These are phyloP conservation scores for Crocuta crocuta DNA, from an alignment of 2,113 vertebrate species.

Conservation along the genomic window DNA sequence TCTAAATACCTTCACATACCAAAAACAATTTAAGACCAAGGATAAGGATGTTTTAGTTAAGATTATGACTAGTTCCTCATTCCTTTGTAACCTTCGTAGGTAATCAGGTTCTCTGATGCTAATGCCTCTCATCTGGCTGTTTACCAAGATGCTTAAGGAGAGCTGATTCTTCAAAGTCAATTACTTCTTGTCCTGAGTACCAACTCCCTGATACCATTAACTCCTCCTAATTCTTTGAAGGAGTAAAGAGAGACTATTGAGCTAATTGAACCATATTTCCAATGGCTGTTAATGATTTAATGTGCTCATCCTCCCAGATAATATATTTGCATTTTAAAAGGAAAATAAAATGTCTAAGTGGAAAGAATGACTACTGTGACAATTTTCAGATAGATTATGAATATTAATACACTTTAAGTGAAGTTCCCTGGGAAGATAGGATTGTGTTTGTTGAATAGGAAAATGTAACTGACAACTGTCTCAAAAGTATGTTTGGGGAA, in stretches of 20 bases:
- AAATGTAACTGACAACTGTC: constrained; percentile 32
- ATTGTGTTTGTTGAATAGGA: constrained; percentile 41
- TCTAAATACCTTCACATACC: not conserved
- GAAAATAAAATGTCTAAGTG: constrained; percentile 61
- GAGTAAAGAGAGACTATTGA: constrained; percentile 4
- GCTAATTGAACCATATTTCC: constrained; percentile 60
- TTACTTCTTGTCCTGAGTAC: not conserved
- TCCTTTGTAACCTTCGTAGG: not conserved
- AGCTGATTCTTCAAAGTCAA: not conserved
- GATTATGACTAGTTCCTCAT: not conserved
- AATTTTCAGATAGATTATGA: constrained; percentile 47
- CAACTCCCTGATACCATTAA: not conserved
- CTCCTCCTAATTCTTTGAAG: not conserved
- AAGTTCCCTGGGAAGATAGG: constrained; percentile 42
- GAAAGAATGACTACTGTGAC: constrained; percentile 40
- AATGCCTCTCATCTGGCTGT: not conserved
- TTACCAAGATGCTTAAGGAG: not conserved
- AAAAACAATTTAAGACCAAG: not conserved
- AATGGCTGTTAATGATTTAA: constrained; percentile 60
- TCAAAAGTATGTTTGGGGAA: constrained; percentile 25
- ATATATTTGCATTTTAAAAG: constrained; percentile 67
- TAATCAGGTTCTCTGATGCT: not conserved
- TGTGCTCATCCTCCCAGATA: constrained; percentile 54
- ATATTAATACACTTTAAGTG: constrained; percentile 48
- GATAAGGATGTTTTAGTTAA: not conserved